A percentile compares a stretch with the other conserved stretches of the same genome.
These are phyloP conservation scores for Nannoperca obscura DNA, from an alignment of 2,797 vertebrate genomes.

Conservation along the genomic window DNA sequence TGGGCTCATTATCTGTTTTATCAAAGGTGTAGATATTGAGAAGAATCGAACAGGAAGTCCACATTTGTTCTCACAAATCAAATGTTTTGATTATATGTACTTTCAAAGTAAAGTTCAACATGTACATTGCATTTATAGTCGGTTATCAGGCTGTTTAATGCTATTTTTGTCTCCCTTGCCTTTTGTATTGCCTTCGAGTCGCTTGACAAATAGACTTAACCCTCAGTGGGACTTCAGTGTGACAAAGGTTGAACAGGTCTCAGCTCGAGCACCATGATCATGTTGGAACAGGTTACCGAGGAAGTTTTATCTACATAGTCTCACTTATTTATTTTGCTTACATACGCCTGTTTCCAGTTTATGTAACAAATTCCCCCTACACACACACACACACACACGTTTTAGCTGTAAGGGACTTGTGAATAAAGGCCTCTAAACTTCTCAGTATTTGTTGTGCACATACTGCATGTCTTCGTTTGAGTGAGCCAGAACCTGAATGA, in stretches of 20 bases:
- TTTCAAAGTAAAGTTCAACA: not conserved
- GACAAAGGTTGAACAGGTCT: not conserved
- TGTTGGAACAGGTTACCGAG: slow-evolving; percentile 18
- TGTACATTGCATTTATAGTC: not conserved
- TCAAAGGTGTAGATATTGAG: not conserved
- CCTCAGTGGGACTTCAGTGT: not conserved
- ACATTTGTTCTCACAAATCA: too few species aligned
- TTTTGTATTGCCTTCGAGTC: not conserved
- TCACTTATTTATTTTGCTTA: not conserved
- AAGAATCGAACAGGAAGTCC: not conserved
- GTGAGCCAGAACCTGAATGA: slow-evolving; percentile 56
- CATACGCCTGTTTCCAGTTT: not conserved
- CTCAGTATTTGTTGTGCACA: slow-evolving; percentile 27
- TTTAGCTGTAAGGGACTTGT: not conserved
- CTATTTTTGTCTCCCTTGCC: not conserved
- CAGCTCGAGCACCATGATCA: not conserved
- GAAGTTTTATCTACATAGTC: not conserved
- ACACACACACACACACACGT: too few species aligned
- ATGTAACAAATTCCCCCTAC: not conserved
- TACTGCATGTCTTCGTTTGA: not conserved
- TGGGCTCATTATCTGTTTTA: not conserved
- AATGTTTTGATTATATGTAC: not conserved
- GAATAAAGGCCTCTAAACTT: slow-evolving; percentile 1
- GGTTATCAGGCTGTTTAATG: not conserved
- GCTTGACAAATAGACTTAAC: not conserved